These are phyloP conservation scores for Proisotoma minuta DNA, from an alignment of 2,888 invertebrate genomes.

Conservation along the genomic window DNA sequence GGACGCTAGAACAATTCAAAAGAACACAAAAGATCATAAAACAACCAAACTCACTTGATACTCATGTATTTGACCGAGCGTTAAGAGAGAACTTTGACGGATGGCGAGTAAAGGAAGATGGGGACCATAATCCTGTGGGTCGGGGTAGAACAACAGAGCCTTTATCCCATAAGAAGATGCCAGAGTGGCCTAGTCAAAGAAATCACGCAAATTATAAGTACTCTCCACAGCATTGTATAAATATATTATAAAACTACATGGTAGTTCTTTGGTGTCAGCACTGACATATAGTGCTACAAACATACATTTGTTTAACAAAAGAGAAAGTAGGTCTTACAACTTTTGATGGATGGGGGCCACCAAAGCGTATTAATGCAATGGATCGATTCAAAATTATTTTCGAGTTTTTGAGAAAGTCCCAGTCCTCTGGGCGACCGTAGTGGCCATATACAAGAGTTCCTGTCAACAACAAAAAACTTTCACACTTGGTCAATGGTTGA, in stretches of 20 bases:
- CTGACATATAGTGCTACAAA: neutral
- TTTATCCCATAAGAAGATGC: slow-evolving; percentile 36
- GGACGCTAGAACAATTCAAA: neutral
- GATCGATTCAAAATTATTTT: slow-evolving; percentile 42
- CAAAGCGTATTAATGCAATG: slow-evolving; percentile 45
- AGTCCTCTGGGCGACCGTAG: slow-evolving; percentile 44
- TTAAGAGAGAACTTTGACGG: slow-evolving; percentile 40
- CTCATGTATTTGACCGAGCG: slow-evolving; percentile 45
- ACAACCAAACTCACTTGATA: slow-evolving; percentile 36
- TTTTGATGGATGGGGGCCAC: slow-evolving; percentile 45
- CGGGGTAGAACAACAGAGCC: slow-evolving; percentile 45
- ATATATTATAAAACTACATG: neutral
- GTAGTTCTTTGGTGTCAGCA: neutral
- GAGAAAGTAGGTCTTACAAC: slow-evolving; percentile 29
- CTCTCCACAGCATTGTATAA: neutral
- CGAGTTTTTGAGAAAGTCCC: slow-evolving; percentile 38
- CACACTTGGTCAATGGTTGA: slow-evolving; percentile 18
- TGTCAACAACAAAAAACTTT: slow-evolving; percentile 23
- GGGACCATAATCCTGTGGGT: slow-evolving; percentile 44
- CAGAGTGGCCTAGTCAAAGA: slow-evolving; percentile 24
- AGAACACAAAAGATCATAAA: neutral
- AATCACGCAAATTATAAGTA: neutral
- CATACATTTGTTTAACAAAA: neutral
- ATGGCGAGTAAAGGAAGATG: slow-evolving; percentile 36
- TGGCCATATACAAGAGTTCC: slow-evolving; percentile 47